Evolutionary conservation across 2,888 invertebrate genomes (phyloP).

Genomic region (Escarpia spicata): DNA sequence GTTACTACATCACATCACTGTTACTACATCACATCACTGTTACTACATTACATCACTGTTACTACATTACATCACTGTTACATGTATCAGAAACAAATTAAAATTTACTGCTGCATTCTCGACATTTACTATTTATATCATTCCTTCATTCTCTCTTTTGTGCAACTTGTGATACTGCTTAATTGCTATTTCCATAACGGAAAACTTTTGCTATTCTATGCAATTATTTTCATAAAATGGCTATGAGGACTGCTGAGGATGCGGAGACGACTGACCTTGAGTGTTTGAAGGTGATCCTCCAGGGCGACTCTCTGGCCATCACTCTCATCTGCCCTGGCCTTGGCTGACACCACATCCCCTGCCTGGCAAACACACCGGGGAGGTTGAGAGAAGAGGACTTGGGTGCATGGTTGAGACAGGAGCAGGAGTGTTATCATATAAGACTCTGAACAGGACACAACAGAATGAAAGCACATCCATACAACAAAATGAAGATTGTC

Average conservation of each 20-base stretch:
- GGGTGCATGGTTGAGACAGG: too few species aligned
- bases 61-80: background rate
- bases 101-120: background rate
- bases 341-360: slow-evolving; percentile 60
- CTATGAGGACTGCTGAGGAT: background rate
- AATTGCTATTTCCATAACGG: background rate
- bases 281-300: slow-evolving; percentile 60
- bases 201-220: slow-evolving; percentile 18
- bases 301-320: slow-evolving; percentile 64
- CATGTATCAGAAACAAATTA: background rate
- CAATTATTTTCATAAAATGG: background rate
- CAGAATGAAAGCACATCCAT: too few species aligned
- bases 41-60: too few species aligned
- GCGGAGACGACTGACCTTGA: slow-evolving; percentile 53
- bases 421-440: too few species aligned
- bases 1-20: too few species aligned
- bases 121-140: background rate
- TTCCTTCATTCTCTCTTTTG: background rate
- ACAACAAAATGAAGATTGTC: too few species aligned
- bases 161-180: background rate
- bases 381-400: too few species aligned
- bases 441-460: too few species aligned
- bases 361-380: slow-evolving; percentile 45
- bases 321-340: slow-evolving; percentile 64
- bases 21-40: too few species aligned